Evolutionary conservation across 2,797 vertebrate species (phyloP), one percentile per base, ranked within the genome.

Genomic region (Rhinoraja longicauda): DNA sequence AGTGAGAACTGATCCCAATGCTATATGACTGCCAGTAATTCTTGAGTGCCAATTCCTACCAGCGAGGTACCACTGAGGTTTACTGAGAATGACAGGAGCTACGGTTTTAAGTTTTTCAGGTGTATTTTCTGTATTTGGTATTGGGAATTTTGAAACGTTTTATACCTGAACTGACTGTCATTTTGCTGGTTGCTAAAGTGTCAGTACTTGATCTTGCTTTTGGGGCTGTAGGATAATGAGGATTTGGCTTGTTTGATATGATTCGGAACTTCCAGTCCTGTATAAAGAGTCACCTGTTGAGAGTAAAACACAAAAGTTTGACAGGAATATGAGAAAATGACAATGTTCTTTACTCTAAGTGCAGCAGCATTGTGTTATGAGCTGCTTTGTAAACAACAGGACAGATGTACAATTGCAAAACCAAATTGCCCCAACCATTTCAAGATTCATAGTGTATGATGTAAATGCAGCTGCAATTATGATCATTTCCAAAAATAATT

Each of bases 261-360:
- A 94, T 97, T 97, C 93, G 99, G 98, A 94, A 99, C 96, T 94
- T 99, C 98, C 96, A 99, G 94, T 94, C 99, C 99, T 0, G 98
- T 98, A 93, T 97, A 96, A 95, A 99, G 95, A 76, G 98, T 99
- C 95, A 98, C 98, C 99, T 99, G 95, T 17, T 93, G 94, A 3
- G 94, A 94, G 96, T 77, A 95, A 95, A 94, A 94, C 36, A 19
- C 29, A 93, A 91, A 53, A 29, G 29, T 39, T 26, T 17, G 9
- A 73, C 39, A 13, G 7, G 36, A 91, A 36, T 26, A 72, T 19
- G 5, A 53, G 3, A 13, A 70, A 70, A 70, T 90, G 0, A 67
- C n/a, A 90, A 36, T 39, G n/a, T 36, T 19, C 64, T 24, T 67
- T 21, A 36, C n/a, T 70, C 90, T 90, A 67, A 19, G 64, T 64